Percentiles rank a stretch among this genome's conserved stretches.
Evolutionary conservation across 2,888 invertebrate genomes (phyloP).

Genomic region (Nasonovia ribisnigri): DNA sequence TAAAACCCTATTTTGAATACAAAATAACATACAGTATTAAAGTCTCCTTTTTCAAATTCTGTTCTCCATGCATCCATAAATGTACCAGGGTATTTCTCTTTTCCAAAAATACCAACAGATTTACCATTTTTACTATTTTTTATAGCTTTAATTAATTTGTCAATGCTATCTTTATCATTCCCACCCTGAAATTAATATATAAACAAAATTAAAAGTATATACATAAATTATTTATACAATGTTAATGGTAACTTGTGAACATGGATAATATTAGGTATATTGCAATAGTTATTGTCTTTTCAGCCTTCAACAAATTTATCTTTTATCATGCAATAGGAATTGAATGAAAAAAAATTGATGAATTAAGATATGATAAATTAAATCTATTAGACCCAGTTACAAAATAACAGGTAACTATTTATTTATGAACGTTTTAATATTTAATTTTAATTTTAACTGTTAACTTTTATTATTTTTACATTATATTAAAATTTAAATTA

Average conservation of each 20-base stretch:
- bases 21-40: slow-evolving; percentile 77
- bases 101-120: slow-evolving; percentile 88
- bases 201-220: slow-evolving; percentile 17
- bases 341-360: neutral
- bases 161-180: slow-evolving; percentile 88
- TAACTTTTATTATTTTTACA: neutral
- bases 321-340: neutral
- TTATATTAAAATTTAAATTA: neutral
- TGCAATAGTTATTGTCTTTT: neutral
- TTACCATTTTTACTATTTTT: slow-evolving; percentile 91
- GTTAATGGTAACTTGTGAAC: neutral
- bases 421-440: too few species aligned
- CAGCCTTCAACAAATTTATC: neutral
- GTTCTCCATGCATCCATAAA: slow-evolving; percentile 94
- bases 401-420: too few species aligned
- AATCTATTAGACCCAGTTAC: too few species aligned
- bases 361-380: too few species aligned
- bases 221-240: neutral
- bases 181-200: slow-evolving; percentile 76
- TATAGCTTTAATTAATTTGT: slow-evolving; percentile 81
- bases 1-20: neutral
- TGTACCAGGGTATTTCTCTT: slow-evolving; percentile 93
- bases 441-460: neutral
- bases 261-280: neutral
- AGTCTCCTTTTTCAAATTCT: slow-evolving; percentile 81